Base-by-base conservation (phyloP, 2,888 invertebrate genomes). In the Eurois occulta region DNA sequence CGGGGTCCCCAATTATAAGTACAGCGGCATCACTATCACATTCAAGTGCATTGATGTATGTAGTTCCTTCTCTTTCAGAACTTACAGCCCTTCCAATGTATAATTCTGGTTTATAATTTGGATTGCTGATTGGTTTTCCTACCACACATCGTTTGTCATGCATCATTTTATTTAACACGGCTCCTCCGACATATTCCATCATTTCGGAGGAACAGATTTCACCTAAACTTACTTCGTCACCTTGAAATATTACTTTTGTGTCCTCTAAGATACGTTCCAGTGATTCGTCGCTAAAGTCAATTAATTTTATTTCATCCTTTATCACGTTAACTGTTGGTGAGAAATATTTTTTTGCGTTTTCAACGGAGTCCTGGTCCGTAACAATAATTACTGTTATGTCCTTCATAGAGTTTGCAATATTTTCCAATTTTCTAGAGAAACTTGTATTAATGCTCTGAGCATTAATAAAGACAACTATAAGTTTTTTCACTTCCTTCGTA, bases 201-300 rank as follows among this genome's bases (percentile, higher is more conserved):
- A 77, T 62, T 16, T 38, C 24, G 1, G 76, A 13, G 2, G 65
- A 62, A 13, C 83, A 21, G 4, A 86, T n/a, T 24, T 75, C 13
- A 24, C 48, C 5, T 55, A 86, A 62, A 16, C 32, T 55, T 6
- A 86, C 43, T 58, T 75, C 46, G 38, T 62, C 13, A 13, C 71
- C 81, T 73, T 86, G 86, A 73, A 86, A 86, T 62, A 73, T 58
- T 2, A 86, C 60, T 65, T 43, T n/a, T 32, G 75, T 65, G 8
- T 75, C 58, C 16, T 73, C 18, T 13, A 77, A 62, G 5, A 86
- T 21, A 41, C 38, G n/a, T 13, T 21, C 58, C 28, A 70, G 84
- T 24, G 77, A 73, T 24, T 77, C 75, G 38, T n/a, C 4, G 13
- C 58, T 80, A 13, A 86, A 52, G 6, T 81, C 75, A 18, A 18